A percentile compares a stretch with the other conserved stretches of the same genome.
These are phyloP conservation scores for Hymenopus coronatus DNA, from an alignment of 2,888 invertebrate genomes.

Conservation along the genomic window DNA sequence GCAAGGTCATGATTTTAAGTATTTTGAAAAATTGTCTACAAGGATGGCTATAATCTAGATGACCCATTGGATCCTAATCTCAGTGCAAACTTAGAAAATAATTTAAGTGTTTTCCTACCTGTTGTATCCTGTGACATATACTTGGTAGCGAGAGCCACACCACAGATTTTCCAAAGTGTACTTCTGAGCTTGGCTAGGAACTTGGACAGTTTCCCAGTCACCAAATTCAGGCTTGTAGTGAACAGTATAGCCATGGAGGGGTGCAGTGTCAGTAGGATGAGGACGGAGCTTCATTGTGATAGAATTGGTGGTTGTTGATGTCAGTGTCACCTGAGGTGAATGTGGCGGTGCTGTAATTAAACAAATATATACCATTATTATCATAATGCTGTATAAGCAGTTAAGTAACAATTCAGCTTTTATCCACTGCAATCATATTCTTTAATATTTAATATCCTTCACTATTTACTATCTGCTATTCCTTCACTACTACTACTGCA, in stretches of 20 bases:
- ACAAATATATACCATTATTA: background rate
- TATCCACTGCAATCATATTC: too few relatives aligned
- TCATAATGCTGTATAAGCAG: too few relatives aligned
- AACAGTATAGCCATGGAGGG: constrained; percentile 88
- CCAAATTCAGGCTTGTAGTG: constrained; percentile 94
- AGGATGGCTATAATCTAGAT: too few relatives aligned
- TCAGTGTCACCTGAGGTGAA: constrained; percentile 70
- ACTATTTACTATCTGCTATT: too few relatives aligned
- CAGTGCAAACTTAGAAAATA: too few relatives aligned
- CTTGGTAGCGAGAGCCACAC: constrained; percentile 91
- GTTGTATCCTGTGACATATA: constrained; percentile 90
- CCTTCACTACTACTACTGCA: too few relatives aligned
- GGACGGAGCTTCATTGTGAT: constrained; percentile 70
- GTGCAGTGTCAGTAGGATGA: constrained; percentile 75
- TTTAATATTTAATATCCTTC: too few relatives aligned
- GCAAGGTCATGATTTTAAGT: too few relatives aligned
- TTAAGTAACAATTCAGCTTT: too few relatives aligned
- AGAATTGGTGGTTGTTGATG: constrained; percentile 72
- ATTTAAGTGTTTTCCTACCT: constrained; percentile 53
- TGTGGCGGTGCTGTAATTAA: constrained; percentile 64
- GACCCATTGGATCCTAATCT: too few relatives aligned
- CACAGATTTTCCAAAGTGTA: constrained; percentile 83
- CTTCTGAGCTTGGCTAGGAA: constrained; percentile 72
- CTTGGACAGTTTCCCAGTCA: constrained; percentile 87
- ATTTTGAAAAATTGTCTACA: too few relatives aligned